Percentiles rank a stretch among this genome's conserved stretches.
phyloP scores from a whole-genome alignment of 1,140 invertebrate genomes.

The Cydia splendana region DNA sequence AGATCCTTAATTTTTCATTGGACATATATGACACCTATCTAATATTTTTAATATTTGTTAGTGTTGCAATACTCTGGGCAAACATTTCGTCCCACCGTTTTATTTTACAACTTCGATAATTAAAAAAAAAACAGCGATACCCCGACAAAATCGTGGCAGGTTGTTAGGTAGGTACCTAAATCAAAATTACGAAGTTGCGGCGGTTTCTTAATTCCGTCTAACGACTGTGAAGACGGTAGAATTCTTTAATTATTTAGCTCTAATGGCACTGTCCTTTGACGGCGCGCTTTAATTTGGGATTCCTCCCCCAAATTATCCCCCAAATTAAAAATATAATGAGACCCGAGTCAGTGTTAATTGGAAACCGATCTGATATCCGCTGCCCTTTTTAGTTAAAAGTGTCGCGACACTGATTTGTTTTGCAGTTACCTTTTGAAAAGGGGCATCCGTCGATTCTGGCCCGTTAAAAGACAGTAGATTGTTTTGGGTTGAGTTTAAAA shows the following conservation, averaged over 20 bases:
- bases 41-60: too few species aligned
- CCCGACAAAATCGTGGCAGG: neutral
- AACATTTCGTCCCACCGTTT: neutral
- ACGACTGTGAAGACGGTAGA: slow-evolving; percentile 74
- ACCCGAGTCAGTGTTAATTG: slow-evolving; percentile 75
- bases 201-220: slow-evolving; percentile 73
- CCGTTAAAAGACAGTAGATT: neutral
- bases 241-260: slow-evolving; percentile 80
- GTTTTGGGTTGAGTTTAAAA: neutral
- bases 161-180: slow-evolving; percentile 49
- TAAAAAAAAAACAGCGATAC: neutral
- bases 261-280: slow-evolving; percentile 78
- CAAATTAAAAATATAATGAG: slow-evolving; percentile 81
- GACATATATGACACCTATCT: too few species aligned
- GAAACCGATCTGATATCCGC: slow-evolving; percentile 72
- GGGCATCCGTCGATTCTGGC: slow-evolving; percentile 8
- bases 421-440: slow-evolving; percentile 31
- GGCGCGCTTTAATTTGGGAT: slow-evolving; percentile 76
- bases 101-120: neutral
- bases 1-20: too few species aligned
- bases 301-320: slow-evolving; percentile 55
- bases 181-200: slow-evolving; percentile 66
- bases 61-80: neutral
- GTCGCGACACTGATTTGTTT: slow-evolving; percentile 37
- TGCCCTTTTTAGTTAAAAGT: slow-evolving; percentile 54